phyloP scores from a whole-genome alignment of 2,888 invertebrate genomes.

The Lochmaea capreae region DNA sequence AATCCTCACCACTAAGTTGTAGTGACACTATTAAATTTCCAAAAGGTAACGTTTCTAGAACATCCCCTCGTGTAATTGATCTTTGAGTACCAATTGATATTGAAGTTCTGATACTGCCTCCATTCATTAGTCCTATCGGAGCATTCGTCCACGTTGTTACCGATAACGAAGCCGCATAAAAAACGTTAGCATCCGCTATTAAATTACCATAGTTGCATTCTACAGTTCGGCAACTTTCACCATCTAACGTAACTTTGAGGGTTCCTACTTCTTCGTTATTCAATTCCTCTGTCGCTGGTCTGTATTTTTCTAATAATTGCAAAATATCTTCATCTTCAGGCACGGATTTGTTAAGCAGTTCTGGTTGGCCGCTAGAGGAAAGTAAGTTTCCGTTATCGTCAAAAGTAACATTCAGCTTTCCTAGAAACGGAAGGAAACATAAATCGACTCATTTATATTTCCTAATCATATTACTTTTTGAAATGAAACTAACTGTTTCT shows the following conservation, averaged over 20 bases:
- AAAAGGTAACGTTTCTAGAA: constrained; percentile 82
- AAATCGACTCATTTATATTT: no score
- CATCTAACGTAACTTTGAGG: constrained; percentile 79
- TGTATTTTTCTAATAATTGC: constrained; percentile 71
- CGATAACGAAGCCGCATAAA: constrained; percentile 64
- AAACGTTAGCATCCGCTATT: constrained; percentile 80
- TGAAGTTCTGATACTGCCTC: constrained; percentile 80
- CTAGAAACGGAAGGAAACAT: constrained; percentile 31
- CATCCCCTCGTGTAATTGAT: constrained; percentile 77
- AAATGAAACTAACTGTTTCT: no score
- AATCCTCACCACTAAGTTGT: constrained; percentile 72
- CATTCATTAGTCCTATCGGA: constrained; percentile 80
- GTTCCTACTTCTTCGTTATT: constrained; percentile 73
- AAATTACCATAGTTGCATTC: constrained; percentile 92
- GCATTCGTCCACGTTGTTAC: constrained; percentile 77
- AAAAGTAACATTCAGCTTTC: constrained; percentile 73
- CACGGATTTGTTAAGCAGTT: constrained; percentile 75
- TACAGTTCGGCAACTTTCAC: constrained; percentile 71
- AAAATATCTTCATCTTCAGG: constrained; percentile 76
- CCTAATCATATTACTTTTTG: no score
- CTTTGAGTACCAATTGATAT: constrained; percentile 67
- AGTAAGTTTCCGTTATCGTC: constrained; percentile 78
- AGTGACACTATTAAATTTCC: constrained; percentile 75
- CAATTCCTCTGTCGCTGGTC: constrained; percentile 69
- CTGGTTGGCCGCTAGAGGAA: constrained; percentile 78